Conservation (phyloP, 1,140 invertebrate genomes). For the Drosophila hydei region DNA sequence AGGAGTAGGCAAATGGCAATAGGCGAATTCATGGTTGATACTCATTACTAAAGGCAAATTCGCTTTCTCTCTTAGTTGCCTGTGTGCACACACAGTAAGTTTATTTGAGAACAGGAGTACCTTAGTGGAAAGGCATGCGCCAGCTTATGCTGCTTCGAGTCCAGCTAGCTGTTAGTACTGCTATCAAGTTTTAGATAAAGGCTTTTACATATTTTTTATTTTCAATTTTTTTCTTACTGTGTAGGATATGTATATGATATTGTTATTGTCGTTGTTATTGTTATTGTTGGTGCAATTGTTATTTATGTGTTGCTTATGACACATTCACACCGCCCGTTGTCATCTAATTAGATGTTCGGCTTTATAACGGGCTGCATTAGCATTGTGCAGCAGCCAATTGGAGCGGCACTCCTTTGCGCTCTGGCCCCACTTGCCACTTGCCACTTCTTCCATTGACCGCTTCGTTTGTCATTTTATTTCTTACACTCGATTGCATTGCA, state of each 20-base stretch:
- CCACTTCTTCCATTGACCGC: constrained; percentile 19
- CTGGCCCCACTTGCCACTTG: background rate
- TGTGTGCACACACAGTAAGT: too few species aligned
- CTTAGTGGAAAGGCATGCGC: too few species aligned
- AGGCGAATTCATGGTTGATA: too few species aligned
- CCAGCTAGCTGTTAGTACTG: too few species aligned
- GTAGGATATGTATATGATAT: background rate
- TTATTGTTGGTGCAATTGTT: constrained; percentile 21
- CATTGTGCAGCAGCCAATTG: constrained; percentile 42
- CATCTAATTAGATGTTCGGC: constrained; percentile 49
- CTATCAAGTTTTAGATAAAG: background rate
- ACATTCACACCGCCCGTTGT: constrained; percentile 45
- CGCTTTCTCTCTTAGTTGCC: too few species aligned
- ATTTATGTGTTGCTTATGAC: constrained; percentile 51
- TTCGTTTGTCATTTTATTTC: constrained; percentile 29
- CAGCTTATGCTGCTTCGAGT: too few species aligned
- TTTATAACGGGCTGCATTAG: constrained; percentile 28
- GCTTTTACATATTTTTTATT: background rate
- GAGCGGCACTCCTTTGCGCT: constrained; percentile 18
- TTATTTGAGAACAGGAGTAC: too few species aligned
- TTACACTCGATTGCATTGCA: constrained; percentile 48
- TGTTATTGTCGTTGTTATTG: constrained; percentile 22
- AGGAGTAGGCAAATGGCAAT: too few species aligned
- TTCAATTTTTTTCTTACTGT: background rate
- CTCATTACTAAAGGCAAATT: too few species aligned